Evolutionary conservation across 2,888 invertebrate species (phyloP).

Genomic region (Thysanoteuthis rhombus): DNA sequence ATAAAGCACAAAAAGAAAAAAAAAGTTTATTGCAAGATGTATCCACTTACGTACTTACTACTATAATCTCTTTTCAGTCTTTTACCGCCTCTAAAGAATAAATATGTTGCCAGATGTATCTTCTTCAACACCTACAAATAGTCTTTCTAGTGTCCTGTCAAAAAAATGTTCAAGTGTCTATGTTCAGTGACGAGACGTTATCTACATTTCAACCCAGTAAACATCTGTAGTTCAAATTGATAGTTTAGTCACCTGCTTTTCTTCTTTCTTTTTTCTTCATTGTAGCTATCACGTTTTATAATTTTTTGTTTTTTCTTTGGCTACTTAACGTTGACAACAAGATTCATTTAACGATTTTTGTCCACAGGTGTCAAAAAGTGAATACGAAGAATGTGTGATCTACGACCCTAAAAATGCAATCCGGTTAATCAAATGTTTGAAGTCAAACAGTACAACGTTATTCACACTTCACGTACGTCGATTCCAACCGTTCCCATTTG

Average conservation of each 20-base stretch:
- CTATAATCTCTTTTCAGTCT: background rate
- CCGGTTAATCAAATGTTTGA: slow-evolving; percentile 18
- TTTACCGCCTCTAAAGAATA: background rate
- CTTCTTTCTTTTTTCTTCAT: background rate
- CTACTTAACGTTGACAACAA: background rate
- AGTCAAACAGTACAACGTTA: background rate
- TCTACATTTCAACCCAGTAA: background rate
- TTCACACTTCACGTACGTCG: slow-evolving; percentile 27
- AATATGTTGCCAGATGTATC: background rate
- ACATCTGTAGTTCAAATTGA: background rate
- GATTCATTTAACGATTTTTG: background rate
- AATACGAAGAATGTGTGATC: slow-evolving; percentile 31
- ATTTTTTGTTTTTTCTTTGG: background rate
- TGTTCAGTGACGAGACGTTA: background rate
- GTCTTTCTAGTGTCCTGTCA: background rate
- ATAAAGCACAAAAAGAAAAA: background rate
- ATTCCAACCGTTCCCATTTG: slow-evolving; percentile 26
- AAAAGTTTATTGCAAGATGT: background rate
- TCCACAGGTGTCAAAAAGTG: slow-evolving; percentile 27
- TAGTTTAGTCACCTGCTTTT: background rate
- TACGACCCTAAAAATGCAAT: slow-evolving; percentile 27
- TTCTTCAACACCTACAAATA: background rate
- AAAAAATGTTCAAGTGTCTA: background rate
- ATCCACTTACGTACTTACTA: background rate
- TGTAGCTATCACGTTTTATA: too few species aligned